Evolutionary conservation across 2,797 vertebrate species (phyloP), one percentile per base, ranked within the genome.

Genomic region (Leuciscus waleckii): DNA sequence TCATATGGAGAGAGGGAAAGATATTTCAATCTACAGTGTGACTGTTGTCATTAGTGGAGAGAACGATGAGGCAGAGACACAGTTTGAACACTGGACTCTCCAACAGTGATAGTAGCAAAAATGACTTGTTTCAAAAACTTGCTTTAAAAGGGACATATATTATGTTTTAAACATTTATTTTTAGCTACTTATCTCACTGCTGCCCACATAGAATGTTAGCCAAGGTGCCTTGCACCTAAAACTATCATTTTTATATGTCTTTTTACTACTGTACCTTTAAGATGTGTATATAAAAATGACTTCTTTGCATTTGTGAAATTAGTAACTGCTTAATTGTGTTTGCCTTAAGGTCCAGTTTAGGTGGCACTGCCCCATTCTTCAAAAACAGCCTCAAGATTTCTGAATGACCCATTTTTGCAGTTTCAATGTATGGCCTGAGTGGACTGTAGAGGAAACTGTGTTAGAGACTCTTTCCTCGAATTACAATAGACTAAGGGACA

Each of bases 1-100:
- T 89, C 86, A 90, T 91, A 82, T 86, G 67, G 75, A 86, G 84
- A 82, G 84, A 87, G 78, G 80, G 75, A 84, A 83, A 83, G 85
- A 89, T 90, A 89, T 89, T 88, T 90, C 89, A 89, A 90, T 90
- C 89, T 89, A 69, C 82, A 81, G 79, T 79, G 81, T 87, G 84
- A 83, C 83, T 86, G 69, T 82, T 84, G 83, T 86, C 88, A 89
- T 91, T 88, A 89, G 81, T 71, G 65, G 17, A 82, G 56, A 56
- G 73, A 81, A 88, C 46, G 39, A 75, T 68, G 69, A 81, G 39
- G 46, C 23, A 71, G 46, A 74, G 79, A 70, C 46, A 84, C 26
- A 81, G 26, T 43, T 61, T 71, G 9, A 82, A 26, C 23, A 8
- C 63, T 41, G 65, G 69, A 77, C 77, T 73, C 13, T 73, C 32